phyloP scores from a whole-genome alignment of 2,113 vertebrate genomes.

The Thomomys bottae region DNA sequence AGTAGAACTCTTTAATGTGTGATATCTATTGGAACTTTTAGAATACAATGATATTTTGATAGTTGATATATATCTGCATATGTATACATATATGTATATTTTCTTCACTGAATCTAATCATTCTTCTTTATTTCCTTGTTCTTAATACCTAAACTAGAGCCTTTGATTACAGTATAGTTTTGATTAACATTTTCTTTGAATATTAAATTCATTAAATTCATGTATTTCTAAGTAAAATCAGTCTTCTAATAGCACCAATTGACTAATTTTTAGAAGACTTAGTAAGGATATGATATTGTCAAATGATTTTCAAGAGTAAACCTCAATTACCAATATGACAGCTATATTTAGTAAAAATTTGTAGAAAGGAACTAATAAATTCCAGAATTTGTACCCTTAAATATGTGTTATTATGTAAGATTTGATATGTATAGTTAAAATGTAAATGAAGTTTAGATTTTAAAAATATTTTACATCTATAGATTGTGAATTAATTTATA shows the following conservation, averaged over 20 bases:
- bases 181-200: background rate
- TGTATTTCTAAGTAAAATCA: background rate
- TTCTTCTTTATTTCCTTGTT: constrained; percentile 12
- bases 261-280: constrained; percentile 1
- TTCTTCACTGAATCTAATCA: background rate
- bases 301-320: background rate
- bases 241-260: background rate
- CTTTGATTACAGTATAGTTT: background rate
- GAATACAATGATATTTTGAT: background rate
- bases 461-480: background rate
- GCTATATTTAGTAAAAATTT: background rate
- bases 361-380: constrained; percentile 46
- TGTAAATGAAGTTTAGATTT: constrained; percentile 63
- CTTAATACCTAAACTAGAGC: background rate
- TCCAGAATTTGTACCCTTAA: constrained; percentile 65
- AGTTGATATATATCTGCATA: background rate
- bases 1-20: background rate
- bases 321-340: background rate
- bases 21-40: background rate
- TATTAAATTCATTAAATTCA: background rate
- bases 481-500: background rate
- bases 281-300: background rate
- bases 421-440: constrained; percentile 41
- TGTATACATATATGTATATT: too few relatives aligned
- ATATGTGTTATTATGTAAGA: constrained; percentile 58